Evolutionary conservation across 2,113 vertebrate species (phyloP), one percentile per base, ranked within the genome.

Genomic region (Engystomops pustulosus): DNA sequence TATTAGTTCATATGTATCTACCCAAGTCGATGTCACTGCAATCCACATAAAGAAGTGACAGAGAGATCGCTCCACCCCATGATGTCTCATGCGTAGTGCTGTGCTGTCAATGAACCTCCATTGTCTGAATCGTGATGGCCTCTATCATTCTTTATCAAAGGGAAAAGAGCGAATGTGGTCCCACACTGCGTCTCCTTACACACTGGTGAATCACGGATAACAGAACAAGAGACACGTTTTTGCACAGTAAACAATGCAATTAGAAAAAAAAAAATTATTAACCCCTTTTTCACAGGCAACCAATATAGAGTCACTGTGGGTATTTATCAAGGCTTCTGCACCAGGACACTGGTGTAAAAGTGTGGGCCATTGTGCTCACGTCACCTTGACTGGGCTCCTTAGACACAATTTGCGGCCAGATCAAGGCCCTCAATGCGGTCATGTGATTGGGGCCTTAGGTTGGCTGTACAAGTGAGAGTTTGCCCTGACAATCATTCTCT

Each of bases 91-190:
- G 20, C 20, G 18, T 3, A n/a, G 17, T 3, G 15, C 25, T 49
- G 23, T 32, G 4, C 14, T 14, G 32, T 20, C 32, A 55, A 5
- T n/a, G 32, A 58, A 23, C 47, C 11, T 78, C 32, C 23, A 36
- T 25, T 78, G 51, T 65, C 20, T 32, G 75, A 60, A 60, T 58
- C 23, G 51, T 78, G 51, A 41, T 14, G 18, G 53, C n/a, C 23
- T 14, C 27, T 1, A 9, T 58, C n/a, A 25, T 36, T 32, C 74
- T 49, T 3, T 11, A 1, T 30, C 2, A 55, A 55, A 12, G 17
- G 8, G 14, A 18, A 34, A 12, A 55, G 20, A 77, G 20, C 45
- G 34, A 34, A 32, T 36, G 51, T 8, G 11, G 60, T 27, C 60
- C 77, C 60, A 80, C 41, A 41, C 23, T 6, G 41, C 15, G 25